phyloP scores from a whole-genome alignment of 2,113 vertebrate genomes.

The Apteryx mantelli region DNA sequence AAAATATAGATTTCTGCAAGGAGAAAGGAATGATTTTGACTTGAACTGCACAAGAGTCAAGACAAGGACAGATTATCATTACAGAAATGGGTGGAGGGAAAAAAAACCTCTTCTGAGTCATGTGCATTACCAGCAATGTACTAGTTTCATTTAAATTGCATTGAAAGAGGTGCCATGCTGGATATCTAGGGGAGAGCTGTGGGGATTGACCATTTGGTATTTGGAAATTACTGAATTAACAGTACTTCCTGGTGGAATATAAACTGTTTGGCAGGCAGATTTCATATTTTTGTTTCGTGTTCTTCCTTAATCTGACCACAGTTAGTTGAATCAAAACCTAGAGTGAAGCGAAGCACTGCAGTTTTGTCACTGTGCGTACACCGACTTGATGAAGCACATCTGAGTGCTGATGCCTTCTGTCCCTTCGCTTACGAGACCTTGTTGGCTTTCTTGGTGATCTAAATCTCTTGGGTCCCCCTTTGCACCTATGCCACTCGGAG shows the following conservation, averaged over 20 bases:
- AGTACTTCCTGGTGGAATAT: conserved; percentile 7
- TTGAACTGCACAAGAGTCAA: background rate
- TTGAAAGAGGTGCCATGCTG: background rate
- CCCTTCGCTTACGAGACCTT: background rate
- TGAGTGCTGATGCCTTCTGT: background rate
- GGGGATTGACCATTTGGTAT: background rate
- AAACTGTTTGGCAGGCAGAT: conserved; percentile 4
- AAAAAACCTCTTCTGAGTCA: background rate
- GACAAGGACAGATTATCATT: background rate
- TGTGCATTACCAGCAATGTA: background rate
- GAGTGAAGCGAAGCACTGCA: background rate
- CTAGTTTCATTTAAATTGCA: background rate
- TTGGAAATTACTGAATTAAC: background rate
- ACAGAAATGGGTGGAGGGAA: background rate
- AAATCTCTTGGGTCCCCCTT: background rate
- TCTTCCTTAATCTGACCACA: conserved; percentile 5
- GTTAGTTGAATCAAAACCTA: conserved; percentile 3
- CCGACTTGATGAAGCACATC: background rate
- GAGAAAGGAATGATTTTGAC: background rate
- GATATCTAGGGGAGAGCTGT: background rate
- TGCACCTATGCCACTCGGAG: background rate
- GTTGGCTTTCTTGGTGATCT: background rate
- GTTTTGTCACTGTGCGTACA: background rate
- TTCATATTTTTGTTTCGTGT: background rate
- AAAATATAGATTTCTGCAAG: background rate